These are phyloP conservation scores for Cercopithecus mona DNA, from an alignment of 2,113 vertebrate genomes.

Conservation along the genomic window DNA sequence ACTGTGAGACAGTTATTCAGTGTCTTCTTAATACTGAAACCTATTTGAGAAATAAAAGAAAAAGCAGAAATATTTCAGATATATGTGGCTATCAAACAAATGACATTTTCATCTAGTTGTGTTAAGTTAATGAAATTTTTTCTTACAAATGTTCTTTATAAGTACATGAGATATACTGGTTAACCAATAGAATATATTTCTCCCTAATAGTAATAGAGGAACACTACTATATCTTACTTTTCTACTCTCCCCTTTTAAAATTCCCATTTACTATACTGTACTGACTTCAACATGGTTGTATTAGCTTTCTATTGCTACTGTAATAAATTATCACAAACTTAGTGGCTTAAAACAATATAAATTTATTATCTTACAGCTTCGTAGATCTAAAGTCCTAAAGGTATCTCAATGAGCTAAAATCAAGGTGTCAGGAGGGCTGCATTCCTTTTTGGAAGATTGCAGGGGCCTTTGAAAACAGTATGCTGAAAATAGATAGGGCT, in stretches of 20 bases:
- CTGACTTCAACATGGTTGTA: not conserved
- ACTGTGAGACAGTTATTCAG: not conserved
- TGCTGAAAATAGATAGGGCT: too few species aligned
- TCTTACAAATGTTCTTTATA: not conserved
- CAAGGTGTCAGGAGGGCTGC: not conserved
- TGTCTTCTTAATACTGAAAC: not conserved
- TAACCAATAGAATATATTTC: not conserved
- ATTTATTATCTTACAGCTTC: not conserved
- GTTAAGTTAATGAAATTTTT: not conserved
- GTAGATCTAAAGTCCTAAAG: not conserved
- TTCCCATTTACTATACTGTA: not conserved
- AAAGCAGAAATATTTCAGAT: not conserved
- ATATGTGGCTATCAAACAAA: not conserved
- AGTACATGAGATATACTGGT: not conserved
- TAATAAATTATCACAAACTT: not conserved
- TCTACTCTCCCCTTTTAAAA: not conserved
- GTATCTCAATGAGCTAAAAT: not conserved
- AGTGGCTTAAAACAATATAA: not conserved
- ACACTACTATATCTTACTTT: not conserved
- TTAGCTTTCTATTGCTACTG: not conserved
- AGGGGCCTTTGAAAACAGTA: too few species aligned
- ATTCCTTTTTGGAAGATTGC: not conserved
- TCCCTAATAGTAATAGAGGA: not conserved
- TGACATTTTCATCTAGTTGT: not conserved
- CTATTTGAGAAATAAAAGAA: not conserved